Evolutionary conservation across 2,888 invertebrate species (phyloP).

Genomic region (Disparrhopalites patrizii): DNA sequence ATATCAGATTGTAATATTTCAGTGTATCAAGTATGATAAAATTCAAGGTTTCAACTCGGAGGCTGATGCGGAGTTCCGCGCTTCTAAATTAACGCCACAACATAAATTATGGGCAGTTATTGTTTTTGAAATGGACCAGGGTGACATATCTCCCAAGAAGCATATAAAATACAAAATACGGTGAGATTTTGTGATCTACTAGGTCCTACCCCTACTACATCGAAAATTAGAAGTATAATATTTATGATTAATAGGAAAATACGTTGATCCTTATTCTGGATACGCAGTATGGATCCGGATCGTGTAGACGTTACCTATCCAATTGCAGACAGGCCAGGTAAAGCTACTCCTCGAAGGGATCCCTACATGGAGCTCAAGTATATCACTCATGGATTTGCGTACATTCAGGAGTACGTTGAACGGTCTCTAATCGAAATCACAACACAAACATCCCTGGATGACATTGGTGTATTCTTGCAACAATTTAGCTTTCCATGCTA

Average conservation of each 20-base stretch:
- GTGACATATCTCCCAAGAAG: conserved; percentile 50
- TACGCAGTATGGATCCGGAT: conserved; percentile 55
- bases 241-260: neutral
- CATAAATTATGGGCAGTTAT: conserved; percentile 69
- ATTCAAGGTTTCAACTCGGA: conserved; percentile 53
- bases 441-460: conserved; percentile 56
- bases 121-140: conserved; percentile 51
- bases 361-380: conserved; percentile 57
- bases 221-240: neutral
- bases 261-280: neutral
- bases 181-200: no score
- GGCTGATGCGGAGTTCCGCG: conserved; percentile 58
- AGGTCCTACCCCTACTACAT: no score
- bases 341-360: conserved; percentile 50
- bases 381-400: conserved; percentile 70
- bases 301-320: conserved; percentile 53
- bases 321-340: conserved; percentile 51
- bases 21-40: conserved; percentile 56
- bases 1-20: conserved; percentile 34
- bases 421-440: conserved; percentile 68
- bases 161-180: conserved; percentile 63
- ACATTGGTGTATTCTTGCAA: conserved; percentile 59
- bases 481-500: conserved; percentile 79
- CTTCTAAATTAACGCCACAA: conserved; percentile 58
- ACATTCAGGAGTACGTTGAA: conserved; percentile 78